Percentiles rank a stretch among this genome's conserved stretches.
Evolutionary conservation across 2,888 invertebrate species (phyloP).

Genomic region (Sicus ferrugineus): DNA sequence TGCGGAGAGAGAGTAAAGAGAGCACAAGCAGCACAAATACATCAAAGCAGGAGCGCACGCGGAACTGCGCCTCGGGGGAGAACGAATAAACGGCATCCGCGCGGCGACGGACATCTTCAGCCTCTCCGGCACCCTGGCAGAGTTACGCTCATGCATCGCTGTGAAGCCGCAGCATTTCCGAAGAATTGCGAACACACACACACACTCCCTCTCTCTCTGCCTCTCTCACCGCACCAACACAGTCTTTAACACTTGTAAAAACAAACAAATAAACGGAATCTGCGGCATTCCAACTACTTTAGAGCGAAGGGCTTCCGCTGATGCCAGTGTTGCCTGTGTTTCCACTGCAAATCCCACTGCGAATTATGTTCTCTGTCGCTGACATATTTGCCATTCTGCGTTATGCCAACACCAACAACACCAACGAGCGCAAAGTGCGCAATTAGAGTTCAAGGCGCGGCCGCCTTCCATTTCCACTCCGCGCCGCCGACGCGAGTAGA

Average conservation of each 20-base stretch:
- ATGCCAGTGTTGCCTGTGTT: not conserved
- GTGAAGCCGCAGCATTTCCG: not conserved
- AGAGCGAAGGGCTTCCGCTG: not conserved
- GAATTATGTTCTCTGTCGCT: conserved; percentile 32
- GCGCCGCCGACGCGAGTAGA: no score
- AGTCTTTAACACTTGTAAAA: conserved; percentile 33
- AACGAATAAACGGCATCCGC: no score
- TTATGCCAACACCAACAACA: conserved; percentile 31
- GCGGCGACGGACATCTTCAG: no score
- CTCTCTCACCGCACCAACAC: not conserved
- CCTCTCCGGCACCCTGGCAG: not conserved
- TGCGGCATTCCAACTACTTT: conserved; percentile 26
- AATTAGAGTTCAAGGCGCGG: conserved; percentile 29
- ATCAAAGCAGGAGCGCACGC: no score
- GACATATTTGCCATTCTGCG: conserved; percentile 35
- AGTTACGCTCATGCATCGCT: no score
- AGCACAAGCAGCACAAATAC: not conserved
- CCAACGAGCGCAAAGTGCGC: conserved; percentile 25
- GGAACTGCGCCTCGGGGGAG: no score
- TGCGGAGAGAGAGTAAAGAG: not conserved
- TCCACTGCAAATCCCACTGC: not conserved
- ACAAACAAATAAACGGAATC: conserved; percentile 33
- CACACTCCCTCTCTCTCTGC: not conserved
- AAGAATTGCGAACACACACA: conserved; percentile 12
- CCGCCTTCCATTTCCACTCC: conserved; percentile 30